These are phyloP conservation scores for Sialia sialis DNA, from an alignment of 2,113 vertebrate species.

Conservation along the genomic window DNA sequence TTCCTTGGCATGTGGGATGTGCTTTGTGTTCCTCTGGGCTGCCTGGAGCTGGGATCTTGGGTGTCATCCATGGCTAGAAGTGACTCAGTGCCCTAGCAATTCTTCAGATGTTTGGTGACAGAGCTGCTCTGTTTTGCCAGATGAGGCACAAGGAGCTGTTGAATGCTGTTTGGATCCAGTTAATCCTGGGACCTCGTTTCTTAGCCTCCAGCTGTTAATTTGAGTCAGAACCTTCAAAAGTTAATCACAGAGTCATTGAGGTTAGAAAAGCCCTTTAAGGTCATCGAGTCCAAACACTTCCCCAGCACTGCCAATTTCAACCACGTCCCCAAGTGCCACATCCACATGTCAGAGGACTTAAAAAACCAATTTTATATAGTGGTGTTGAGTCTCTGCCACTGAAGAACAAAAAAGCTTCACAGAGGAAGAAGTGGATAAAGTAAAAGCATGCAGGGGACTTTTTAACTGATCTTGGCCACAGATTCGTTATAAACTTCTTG, in stretches of 20 bases:
- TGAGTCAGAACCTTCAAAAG: neutral
- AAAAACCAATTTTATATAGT: rapidly evolving
- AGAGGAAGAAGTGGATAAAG: neutral
- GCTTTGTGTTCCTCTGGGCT: neutral
- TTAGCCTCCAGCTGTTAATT: neutral
- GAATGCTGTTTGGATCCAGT: neutral
- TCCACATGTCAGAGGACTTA: neutral
- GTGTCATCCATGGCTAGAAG: neutral
- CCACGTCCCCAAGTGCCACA: neutral
- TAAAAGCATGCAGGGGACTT: neutral
- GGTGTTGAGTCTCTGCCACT: neutral
- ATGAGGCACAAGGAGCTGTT: neutral
- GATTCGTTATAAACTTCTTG: neutral
- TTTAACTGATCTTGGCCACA: neutral
- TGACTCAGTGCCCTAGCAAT: neutral
- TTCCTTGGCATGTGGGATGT: neutral
- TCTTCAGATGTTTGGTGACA: neutral
- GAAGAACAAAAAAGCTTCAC: neutral
- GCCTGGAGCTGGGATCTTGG: neutral
- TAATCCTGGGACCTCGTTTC: neutral
- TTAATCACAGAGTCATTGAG: neutral
- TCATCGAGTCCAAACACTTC: neutral
- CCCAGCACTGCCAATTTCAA: neutral
- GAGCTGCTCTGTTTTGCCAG: neutral
- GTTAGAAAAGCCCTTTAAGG: neutral